Evolutionary conservation across 2,888 invertebrate genomes (phyloP).

Genomic region (Pasiphila rectangulata): DNA sequence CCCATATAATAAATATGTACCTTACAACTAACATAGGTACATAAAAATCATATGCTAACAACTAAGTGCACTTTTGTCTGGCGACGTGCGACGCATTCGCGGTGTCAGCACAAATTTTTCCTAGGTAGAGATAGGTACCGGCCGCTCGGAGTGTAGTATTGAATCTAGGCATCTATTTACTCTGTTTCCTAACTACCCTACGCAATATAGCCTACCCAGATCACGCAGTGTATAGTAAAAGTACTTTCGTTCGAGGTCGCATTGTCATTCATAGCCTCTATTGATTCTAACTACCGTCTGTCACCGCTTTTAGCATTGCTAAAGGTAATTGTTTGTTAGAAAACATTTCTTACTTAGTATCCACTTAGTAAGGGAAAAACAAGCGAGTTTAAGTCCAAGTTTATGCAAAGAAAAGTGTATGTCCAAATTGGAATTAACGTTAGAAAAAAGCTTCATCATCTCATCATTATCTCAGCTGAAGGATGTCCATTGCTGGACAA

Average conservation of each 20-base stretch:
- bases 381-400: background rate
- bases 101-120: no score
- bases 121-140: no score
- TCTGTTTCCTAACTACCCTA: conserved; percentile 46
- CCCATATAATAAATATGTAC: no score
- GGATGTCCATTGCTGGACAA: no score
- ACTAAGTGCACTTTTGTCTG: no score
- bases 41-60: no score
- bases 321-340: conserved; percentile 28
- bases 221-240: conserved; percentile 76
- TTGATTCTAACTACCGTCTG: conserved; percentile 37
- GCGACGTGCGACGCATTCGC: no score
- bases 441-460: no score
- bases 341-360: conserved; percentile 3
- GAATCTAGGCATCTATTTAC: conserved; percentile 18
- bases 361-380: background rate
- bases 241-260: conserved; percentile 78
- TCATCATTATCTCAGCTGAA: no score
- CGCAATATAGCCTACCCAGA: conserved; percentile 49
- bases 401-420: background rate
- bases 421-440: no score
- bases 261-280: conserved; percentile 68
- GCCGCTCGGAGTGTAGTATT: no score
- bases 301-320: conserved; percentile 47
- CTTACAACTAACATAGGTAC: no score